Evolutionary conservation across 1,140 invertebrate genomes (phyloP).

Genomic region (Plectrocnemia conspersa): DNA sequence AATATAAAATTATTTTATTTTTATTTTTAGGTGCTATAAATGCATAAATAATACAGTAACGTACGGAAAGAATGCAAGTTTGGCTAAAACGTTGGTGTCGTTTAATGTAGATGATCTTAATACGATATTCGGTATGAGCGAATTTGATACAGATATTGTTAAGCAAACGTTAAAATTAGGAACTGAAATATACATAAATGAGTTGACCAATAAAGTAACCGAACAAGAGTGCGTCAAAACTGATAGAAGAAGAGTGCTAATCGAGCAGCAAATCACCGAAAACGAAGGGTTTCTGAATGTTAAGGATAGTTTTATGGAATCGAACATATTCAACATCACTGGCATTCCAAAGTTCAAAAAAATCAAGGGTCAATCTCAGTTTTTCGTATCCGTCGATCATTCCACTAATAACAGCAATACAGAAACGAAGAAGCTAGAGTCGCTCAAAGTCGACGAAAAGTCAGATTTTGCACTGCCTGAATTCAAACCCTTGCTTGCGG

Average conservation of each 20-base stretch:
- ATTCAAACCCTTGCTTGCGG: slow-evolving; percentile 42
- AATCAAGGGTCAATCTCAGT: slow-evolving; percentile 45
- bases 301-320: slow-evolving; percentile 37
- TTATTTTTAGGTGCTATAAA: slow-evolving; percentile 30
- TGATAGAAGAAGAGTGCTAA: slow-evolving; percentile 39
- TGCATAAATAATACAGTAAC: slow-evolving; percentile 20
- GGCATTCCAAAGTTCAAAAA: slow-evolving; percentile 46
- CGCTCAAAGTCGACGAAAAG: slow-evolving; percentile 36
- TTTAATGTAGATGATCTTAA: slow-evolving; percentile 27
- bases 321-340: slow-evolving; percentile 46
- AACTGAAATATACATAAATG: slow-evolving; percentile 35
- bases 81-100: slow-evolving; percentile 19
- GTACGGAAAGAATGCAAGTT: slow-evolving; percentile 21
- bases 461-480: slow-evolving; percentile 42
- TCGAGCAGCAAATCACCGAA: slow-evolving; percentile 13
- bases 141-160: slow-evolving; percentile 30
- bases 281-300: slow-evolving; percentile 5
- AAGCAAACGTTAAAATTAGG: slow-evolving; percentile 24
- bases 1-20: slow-evolving; percentile 6
- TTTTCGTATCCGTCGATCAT: slow-evolving; percentile 45
- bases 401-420: slow-evolving; percentile 20
- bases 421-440: slow-evolving; percentile 39
- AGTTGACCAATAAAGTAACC: slow-evolving; percentile 41
- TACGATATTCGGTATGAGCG: slow-evolving; percentile 21
- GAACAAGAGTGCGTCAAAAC: slow-evolving; percentile 36